Conservation (phyloP, 2,797 vertebrate species). For the Cheirogaleus major region DNA sequence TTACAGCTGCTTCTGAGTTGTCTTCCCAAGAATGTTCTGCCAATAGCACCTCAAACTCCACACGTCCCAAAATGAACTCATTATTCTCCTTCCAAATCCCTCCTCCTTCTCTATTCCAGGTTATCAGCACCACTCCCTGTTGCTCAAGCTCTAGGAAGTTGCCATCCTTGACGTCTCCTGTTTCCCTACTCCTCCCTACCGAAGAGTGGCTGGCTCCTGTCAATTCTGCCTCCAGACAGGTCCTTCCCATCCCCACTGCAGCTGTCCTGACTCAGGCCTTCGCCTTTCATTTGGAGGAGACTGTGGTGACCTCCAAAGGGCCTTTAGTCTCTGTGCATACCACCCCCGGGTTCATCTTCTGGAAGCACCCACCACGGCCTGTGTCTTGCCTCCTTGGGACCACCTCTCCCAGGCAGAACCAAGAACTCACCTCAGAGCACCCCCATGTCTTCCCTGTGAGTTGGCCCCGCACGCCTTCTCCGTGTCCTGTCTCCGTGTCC, state of each 20-base stretch:
- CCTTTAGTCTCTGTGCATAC: neutral
- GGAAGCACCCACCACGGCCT: neutral
- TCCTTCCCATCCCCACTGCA: no score
- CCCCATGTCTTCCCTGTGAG: neutral
- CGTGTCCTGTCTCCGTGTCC: neutral
- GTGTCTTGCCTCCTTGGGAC: neutral
- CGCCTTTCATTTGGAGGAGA: neutral
- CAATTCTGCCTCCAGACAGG: neutral
- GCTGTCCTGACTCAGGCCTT: neutral
- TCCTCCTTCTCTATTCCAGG: neutral
- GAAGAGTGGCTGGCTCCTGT: neutral
- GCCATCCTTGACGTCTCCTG: rapidly evolving
- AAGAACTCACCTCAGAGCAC: neutral
- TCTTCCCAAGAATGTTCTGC: neutral
- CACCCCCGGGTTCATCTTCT: neutral
- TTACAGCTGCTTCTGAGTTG: neutral
- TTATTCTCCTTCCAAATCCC: neutral
- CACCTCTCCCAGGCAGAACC: neutral
- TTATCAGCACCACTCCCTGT: neutral
- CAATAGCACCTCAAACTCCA: neutral
- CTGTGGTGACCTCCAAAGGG: no score
- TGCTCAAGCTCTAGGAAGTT: neutral
- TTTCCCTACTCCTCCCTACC: neutral
- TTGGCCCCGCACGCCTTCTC: rapidly evolving
- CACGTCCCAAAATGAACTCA: neutral